These are phyloP conservation scores for Dione juno DNA, from an alignment of 2,888 invertebrate genomes.

Conservation along the genomic window DNA sequence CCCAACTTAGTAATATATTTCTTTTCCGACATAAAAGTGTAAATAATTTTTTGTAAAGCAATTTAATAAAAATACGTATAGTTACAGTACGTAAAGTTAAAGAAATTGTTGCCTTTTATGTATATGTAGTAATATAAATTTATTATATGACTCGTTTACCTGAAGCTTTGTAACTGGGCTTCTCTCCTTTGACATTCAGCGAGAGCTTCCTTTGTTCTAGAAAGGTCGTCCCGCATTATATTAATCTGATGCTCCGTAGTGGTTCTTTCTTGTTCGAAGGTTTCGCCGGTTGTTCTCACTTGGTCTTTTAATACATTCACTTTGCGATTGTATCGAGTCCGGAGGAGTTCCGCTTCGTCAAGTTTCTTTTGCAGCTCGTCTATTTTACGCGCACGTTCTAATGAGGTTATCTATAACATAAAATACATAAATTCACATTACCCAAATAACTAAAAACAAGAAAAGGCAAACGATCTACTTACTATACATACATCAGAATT, in stretches of 20 bases:
- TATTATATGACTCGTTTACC: slow-evolving; percentile 54
- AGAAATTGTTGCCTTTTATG: slow-evolving; percentile 12
- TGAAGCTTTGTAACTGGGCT: slow-evolving; percentile 90
- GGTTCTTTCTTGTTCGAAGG: slow-evolving; percentile 87
- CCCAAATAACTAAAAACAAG: neutral
- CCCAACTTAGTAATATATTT: slow-evolving; percentile 14
- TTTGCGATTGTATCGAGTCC: slow-evolving; percentile 89
- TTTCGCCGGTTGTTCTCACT: slow-evolving; percentile 86
- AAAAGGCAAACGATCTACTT: too few relatives aligned
- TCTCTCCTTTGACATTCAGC: slow-evolving; percentile 90
- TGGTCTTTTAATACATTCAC: slow-evolving; percentile 89
- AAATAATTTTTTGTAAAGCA: slow-evolving; percentile 14
- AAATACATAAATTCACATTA: neutral
- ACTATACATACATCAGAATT: slow-evolving; percentile 15
- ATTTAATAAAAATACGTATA: slow-evolving; percentile 7
- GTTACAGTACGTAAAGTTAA: neutral
- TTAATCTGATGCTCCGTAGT: slow-evolving; percentile 87
- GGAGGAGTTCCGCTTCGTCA: slow-evolving; percentile 90
- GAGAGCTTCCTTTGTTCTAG: slow-evolving; percentile 88
- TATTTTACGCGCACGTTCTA: slow-evolving; percentile 92
- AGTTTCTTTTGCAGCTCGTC: slow-evolving; percentile 92
- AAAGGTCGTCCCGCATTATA: slow-evolving; percentile 89
- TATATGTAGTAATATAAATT: neutral
- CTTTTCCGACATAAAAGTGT: slow-evolving; percentile 4
- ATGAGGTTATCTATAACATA: slow-evolving; percentile 87